Conservation (phyloP, 35 echinoderm and acorn worm species). For the Hemicentrotus pulcherrimus region DNA sequence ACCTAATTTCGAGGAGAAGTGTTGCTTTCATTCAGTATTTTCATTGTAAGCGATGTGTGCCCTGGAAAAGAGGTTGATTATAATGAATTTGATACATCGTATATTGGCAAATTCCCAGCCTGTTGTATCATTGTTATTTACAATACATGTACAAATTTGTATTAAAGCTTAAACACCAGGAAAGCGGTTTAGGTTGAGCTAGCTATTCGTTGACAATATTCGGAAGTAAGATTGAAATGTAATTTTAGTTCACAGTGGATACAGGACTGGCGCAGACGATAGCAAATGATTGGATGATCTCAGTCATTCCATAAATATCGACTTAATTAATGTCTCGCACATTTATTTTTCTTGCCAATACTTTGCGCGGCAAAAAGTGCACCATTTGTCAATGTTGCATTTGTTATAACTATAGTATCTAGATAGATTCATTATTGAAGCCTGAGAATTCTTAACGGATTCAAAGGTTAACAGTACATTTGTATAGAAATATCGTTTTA, state of each 20-base stretch:
- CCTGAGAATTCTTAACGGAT: not conserved
- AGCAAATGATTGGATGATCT: not conserved
- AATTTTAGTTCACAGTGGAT: not conserved
- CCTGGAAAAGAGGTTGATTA: not conserved
- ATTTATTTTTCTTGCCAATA: not conserved
- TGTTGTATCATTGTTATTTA: too few species aligned
- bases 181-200: too few species aligned
- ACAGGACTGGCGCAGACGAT: not conserved
- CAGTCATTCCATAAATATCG: not conserved
- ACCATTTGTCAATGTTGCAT: not conserved
- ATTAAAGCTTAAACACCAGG: too few species aligned
- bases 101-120: not conserved
- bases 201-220: too few species aligned
- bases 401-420: not conserved
- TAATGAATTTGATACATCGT: not conserved
- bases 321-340: not conserved
- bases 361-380: not conserved
- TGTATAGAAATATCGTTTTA: not conserved
- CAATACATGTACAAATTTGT: too few species aligned
- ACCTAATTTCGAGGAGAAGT: not conserved
- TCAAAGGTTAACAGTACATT: too few species aligned
- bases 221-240: too few species aligned
- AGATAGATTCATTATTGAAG: not conserved
- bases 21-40: not conserved
- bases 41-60: not conserved